Conservation (phyloP, 2,797 vertebrate genomes). For the Ispidina picta region DNA sequence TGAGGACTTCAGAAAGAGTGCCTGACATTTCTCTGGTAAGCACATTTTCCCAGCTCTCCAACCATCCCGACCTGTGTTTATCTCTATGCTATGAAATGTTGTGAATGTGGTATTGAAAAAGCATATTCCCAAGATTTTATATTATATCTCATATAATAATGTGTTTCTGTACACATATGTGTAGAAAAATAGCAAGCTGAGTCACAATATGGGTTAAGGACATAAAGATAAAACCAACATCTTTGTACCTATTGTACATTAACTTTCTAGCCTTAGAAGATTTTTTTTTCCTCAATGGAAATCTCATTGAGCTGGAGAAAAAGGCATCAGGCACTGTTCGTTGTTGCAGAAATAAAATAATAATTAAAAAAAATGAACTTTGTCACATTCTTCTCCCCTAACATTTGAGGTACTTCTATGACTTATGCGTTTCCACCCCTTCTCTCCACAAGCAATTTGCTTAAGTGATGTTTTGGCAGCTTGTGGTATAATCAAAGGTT, state of each 20-base stretch:
- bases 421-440: not conserved
- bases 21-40: not conserved
- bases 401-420: not conserved
- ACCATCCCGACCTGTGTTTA: not conserved
- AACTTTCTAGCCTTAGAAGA: not conserved
- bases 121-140: not conserved
- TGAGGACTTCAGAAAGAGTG: not conserved
- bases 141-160: not conserved
- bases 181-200: not conserved
- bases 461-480: not conserved
- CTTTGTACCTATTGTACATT: not conserved
- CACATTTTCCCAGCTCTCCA: not conserved
- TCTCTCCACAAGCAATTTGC: not conserved
- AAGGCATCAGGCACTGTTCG: not conserved
- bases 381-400: not conserved
- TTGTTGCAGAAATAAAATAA: not conserved
- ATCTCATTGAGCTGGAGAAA: not conserved
- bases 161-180: not conserved
- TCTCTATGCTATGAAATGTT: not conserved
- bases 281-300: not conserved
- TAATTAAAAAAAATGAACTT: not conserved
- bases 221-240: not conserved
- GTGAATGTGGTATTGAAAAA: not conserved
- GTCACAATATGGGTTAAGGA: not conserved
- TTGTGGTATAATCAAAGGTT: not conserved